Percentiles rank a stretch among this genome's conserved stretches.
phyloP scores from a whole-genome alignment of 2,888 invertebrate species.

The Diadegma fenestrale region DNA sequence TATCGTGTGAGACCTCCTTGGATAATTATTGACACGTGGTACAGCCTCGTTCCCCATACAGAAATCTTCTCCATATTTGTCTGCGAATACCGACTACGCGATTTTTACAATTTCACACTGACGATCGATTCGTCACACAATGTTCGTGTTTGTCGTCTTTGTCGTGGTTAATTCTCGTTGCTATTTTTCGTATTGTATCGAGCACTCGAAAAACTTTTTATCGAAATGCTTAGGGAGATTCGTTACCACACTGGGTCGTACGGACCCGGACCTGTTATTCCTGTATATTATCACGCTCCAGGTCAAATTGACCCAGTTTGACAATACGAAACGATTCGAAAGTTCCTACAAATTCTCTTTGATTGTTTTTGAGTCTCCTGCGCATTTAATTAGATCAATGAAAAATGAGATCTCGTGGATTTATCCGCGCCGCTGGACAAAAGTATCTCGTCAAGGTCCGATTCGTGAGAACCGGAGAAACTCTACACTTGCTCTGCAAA shows the following conservation, averaged over 20 bases:
- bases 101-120: conserved; percentile 17
- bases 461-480: conserved; percentile 63
- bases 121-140: not conserved
- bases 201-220: conserved; percentile 16
- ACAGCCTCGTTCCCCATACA: conserved; percentile 28
- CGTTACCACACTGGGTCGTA: not conserved
- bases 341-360: not conserved
- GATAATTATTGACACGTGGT: conserved; percentile 38
- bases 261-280: too few species aligned
- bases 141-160: not conserved
- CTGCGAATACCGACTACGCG: conserved; percentile 47
- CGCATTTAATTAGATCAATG: not conserved
- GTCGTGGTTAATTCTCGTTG: conserved; percentile 10
- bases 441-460: conserved; percentile 54
- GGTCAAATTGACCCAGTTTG: too few species aligned
- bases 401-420: not conserved
- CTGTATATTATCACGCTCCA: too few species aligned
- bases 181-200: conserved; percentile 41
- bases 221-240: not conserved
- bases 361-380: not conserved
- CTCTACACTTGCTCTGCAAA: conserved; percentile 48
- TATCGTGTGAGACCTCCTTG: conserved; percentile 26
- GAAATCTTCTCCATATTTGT: conserved; percentile 62
- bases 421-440: conserved; percentile 7
- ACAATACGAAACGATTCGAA: not conserved